Evolutionary conservation across 2,113 vertebrate species (phyloP).

Genomic region (Brachirus orientalis): DNA sequence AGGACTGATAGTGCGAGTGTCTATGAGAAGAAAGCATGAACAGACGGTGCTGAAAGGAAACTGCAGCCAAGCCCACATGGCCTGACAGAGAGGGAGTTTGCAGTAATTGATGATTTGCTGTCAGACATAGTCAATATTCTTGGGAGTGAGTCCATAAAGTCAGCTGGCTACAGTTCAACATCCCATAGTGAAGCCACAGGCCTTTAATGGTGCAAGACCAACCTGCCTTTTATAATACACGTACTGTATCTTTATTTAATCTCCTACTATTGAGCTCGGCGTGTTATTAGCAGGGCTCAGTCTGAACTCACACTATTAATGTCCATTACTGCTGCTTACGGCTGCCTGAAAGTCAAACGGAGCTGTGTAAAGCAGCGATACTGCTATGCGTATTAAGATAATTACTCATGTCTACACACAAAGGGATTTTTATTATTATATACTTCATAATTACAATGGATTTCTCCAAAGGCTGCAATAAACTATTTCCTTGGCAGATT

Average conservation of each 20-base stretch:
- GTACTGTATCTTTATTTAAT: conserved; percentile 47
- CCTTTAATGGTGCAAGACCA: conserved; percentile 40
- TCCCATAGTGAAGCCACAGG: conserved; percentile 18
- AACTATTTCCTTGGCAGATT: too few relatives aligned
- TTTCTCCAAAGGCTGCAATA: conserved; percentile 12
- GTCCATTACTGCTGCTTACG: conserved; percentile 45
- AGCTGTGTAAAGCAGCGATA: conserved; percentile 36
- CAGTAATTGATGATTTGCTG: conserved; percentile 55
- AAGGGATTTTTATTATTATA: conserved; percentile 15
- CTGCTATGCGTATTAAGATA: conserved; percentile 44
- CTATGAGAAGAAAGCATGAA: not conserved
- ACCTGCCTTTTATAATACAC: conserved; percentile 45
- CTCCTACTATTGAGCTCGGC: conserved; percentile 55
- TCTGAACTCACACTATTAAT: conserved; percentile 50
- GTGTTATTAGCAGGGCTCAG: conserved; percentile 48
- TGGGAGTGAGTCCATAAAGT: conserved; percentile 46
- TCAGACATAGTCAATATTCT: conserved; percentile 46
- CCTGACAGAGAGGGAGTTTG: conserved; percentile 20
- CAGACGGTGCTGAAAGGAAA: conserved; percentile 24
- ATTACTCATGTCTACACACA: conserved; percentile 23
- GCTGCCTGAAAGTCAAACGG: conserved; percentile 34
- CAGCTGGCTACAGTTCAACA: conserved; percentile 37
- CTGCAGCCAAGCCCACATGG: conserved; percentile 16
- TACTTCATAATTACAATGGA: not conserved
- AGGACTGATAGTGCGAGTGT: not conserved